Evolutionary conservation across 1,140 invertebrate genomes (phyloP), one percentile per base, ranked within the genome.

Genomic region (Ceratosolen solmsi): DNA sequence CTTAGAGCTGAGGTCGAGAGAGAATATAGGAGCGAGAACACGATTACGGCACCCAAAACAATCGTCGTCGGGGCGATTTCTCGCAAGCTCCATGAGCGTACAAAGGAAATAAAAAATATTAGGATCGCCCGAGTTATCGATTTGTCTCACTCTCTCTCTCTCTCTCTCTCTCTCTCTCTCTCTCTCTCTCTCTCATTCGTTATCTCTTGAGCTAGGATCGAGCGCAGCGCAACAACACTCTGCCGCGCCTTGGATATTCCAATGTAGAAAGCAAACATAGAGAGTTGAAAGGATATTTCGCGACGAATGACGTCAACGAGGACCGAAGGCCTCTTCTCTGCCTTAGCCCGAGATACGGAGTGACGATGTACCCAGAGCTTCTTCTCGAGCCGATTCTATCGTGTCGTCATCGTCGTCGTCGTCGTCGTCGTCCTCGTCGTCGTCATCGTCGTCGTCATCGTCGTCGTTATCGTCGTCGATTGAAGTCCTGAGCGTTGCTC

Each of bases 401-500:
- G 65, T 27, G 72, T 77, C 82, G 73, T 13, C 30, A 3, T 20
- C 20, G 4, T 17, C 11, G 17, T 17, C 4, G 84, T 85, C 83
- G 79, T 73, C 83, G 72, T n/a, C 72, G 72, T 74, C 70, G 71
- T 46, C 79, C 60, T 79, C 56, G 73, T 78, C 46, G 82, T 83
- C 81, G 73, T 78, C 78, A 84, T 75, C 85, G n/a, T n/a, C n/a
- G n/a, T n/a, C n/a, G n/a, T n/a, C n/a, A n/a, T n/a, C n/a, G n/a
- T n/a, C n/a, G n/a, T n/a, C n/a, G n/a, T n/a, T 83, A 84, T 78
- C 79, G 80, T 80, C 86, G n/a, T n/a, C n/a, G n/a, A n/a, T n/a
- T n/a, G n/a, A n/a, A 82, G 83, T 65, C 27, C 85, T 86, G 86
- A 89, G 86, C 87, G 88, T 88, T 87, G 86, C 88, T 88, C 88